These are phyloP conservation scores for Onychostruthus taczanowskii DNA, from an alignment of 2,113 vertebrate species.

Conservation along the genomic window DNA sequence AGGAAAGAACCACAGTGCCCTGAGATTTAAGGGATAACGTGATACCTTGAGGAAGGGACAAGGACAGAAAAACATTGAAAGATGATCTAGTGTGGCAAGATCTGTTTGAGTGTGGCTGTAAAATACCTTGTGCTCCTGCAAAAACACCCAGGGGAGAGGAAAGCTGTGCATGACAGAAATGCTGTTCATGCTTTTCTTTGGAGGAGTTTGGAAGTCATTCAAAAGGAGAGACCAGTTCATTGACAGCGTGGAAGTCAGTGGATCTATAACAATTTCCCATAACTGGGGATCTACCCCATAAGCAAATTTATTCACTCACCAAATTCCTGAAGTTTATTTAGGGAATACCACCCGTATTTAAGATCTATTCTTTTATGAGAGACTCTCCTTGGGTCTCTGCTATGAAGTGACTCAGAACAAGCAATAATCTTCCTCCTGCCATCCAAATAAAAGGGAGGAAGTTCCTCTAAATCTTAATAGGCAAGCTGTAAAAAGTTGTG, in stretches of 20 bases:
- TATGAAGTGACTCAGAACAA: background rate
- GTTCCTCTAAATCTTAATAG: conserved; percentile 10
- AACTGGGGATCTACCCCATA: background rate
- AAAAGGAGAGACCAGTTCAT: background rate
- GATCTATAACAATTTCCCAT: background rate
- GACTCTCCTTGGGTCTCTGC: background rate
- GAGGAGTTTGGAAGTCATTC: conserved; percentile 29
- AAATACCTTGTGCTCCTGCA: background rate
- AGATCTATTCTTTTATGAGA: background rate
- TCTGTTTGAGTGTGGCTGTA: background rate
- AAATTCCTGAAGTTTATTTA: background rate
- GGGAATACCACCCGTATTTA: background rate
- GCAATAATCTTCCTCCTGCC: background rate
- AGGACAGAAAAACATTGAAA: background rate
- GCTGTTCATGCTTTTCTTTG: background rate
- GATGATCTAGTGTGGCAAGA: background rate
- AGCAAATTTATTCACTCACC: background rate
- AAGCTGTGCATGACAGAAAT: background rate
- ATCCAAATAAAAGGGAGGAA: background rate
- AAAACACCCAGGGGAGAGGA: conserved; percentile 16
- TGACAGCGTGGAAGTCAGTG: background rate
- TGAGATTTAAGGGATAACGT: background rate
- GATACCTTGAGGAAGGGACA: background rate
- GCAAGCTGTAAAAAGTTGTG: conserved; percentile 10
- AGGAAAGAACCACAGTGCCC: background rate